These are phyloP conservation scores for Scytalopus superciliaris DNA, from an alignment of 2,113 vertebrate species.

Conservation along the genomic window DNA sequence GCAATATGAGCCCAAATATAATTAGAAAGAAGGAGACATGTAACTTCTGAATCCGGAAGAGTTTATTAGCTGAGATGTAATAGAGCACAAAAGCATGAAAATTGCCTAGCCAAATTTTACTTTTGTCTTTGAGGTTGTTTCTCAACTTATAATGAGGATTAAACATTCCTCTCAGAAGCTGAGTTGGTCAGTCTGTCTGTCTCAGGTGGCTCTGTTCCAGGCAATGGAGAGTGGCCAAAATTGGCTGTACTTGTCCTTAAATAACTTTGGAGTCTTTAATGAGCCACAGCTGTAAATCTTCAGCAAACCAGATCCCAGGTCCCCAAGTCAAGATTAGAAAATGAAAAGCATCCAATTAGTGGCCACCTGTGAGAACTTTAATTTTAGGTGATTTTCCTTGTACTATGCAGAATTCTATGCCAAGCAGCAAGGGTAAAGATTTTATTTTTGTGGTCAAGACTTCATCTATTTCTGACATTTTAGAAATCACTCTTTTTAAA, in stretches of 20 bases:
- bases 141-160: background rate
- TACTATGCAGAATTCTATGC: background rate
- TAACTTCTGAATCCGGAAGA: background rate
- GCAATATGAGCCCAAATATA: background rate
- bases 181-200: background rate
- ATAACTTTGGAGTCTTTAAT: background rate
- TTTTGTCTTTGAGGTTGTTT: background rate
- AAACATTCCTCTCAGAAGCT: background rate
- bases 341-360: background rate
- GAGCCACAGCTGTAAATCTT: background rate
- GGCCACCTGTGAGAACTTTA: background rate
- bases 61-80: background rate
- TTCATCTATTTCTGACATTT: background rate
- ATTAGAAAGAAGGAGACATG: background rate
- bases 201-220: background rate
- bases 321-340: background rate
- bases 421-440: background rate
- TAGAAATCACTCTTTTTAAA: background rate
- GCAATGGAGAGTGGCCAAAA: background rate
- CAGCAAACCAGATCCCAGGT: background rate
- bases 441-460: background rate
- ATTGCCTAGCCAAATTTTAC: background rate
- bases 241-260: background rate
- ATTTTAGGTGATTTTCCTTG: background rate
- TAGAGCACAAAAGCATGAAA: background rate